Conservation (phyloP, 2,113 vertebrate species). For the Epinephelus cyanopodus region DNA sequence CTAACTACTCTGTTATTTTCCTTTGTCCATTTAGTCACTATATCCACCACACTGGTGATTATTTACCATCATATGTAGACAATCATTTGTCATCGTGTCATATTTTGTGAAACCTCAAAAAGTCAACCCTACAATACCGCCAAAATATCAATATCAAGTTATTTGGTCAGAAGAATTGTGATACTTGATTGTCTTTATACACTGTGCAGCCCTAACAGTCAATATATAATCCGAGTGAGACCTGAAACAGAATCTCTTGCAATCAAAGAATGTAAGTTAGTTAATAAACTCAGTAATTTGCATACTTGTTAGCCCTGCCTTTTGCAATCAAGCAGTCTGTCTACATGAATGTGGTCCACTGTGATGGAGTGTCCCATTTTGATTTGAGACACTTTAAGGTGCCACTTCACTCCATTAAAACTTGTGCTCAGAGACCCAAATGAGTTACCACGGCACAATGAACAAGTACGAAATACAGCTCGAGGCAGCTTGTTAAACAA, state of each 20-base stretch:
- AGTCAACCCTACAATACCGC: too few relatives aligned
- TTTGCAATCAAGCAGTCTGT: constrained; percentile 10
- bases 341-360: not conserved
- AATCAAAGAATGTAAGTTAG: not conserved
- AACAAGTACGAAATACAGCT: not conserved
- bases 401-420: not conserved
- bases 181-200: too few relatives aligned
- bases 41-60: too few relatives aligned
- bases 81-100: too few relatives aligned
- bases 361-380: constrained; percentile 14
- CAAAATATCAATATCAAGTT: too few relatives aligned
- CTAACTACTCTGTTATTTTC: too few relatives aligned
- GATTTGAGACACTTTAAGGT: not conserved
- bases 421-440: not conserved
- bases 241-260: not conserved
- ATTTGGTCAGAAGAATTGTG: too few relatives aligned
- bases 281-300: not conserved
- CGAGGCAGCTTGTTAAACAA: not conserved
- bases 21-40: too few relatives aligned
- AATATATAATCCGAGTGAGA: not conserved
- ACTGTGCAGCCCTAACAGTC: too few relatives aligned
- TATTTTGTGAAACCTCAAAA: too few relatives aligned
- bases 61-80: too few relatives aligned
- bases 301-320: not conserved
- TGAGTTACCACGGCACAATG: not conserved